Evolutionary conservation across 2,797 vertebrate species (phyloP).

Genomic region (Artibeus lituratus): DNA sequence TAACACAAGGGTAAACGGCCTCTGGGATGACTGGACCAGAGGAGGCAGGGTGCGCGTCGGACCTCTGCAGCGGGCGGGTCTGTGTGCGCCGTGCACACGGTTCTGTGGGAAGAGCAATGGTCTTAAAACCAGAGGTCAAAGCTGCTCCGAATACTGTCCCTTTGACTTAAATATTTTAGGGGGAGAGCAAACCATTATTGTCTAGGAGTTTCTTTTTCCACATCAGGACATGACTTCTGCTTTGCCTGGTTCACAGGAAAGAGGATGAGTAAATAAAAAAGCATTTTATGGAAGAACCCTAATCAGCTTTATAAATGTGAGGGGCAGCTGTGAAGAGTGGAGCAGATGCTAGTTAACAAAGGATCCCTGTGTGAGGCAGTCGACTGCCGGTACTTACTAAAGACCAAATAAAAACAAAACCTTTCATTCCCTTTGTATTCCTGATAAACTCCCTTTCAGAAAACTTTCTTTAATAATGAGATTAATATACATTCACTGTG

Average conservation of each 20-base stretch:
- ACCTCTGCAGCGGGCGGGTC: background rate
- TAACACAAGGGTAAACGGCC: background rate
- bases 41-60: background rate
- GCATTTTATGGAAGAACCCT: background rate
- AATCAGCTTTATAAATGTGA: background rate
- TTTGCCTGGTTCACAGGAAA: background rate
- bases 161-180: background rate
- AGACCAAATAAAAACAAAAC: background rate
- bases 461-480: background rate
- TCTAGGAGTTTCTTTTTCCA: background rate
- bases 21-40: background rate
- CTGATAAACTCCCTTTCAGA: background rate
- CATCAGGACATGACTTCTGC: background rate
- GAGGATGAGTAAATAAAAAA: background rate
- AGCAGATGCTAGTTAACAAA: background rate
- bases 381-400: background rate
- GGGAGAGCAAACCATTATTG: background rate
- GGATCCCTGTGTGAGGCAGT: background rate
- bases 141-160: background rate
- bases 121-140: background rate
- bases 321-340: background rate
- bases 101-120: background rate
- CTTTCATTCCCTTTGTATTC: background rate
- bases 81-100: rapidly evolving
- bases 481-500: background rate